phyloP scores from a whole-genome alignment of 2,797 vertebrate genomes.

The Microctenopoma lineatum region DNA sequence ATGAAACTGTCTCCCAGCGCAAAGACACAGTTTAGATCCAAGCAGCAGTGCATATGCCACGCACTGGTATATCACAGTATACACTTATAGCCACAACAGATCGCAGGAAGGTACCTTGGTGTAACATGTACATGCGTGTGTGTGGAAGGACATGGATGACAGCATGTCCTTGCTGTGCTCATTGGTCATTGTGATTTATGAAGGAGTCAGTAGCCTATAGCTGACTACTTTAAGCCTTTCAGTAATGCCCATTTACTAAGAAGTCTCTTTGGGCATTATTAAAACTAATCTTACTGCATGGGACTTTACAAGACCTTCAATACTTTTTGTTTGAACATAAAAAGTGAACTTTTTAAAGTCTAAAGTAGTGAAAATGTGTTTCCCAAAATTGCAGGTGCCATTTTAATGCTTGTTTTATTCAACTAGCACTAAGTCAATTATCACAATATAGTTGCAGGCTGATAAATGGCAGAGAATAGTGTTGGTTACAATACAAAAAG shows the following conservation, averaged over 20 bases:
- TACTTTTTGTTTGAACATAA: too few relatives aligned
- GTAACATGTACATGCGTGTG: neutral
- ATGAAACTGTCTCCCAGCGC: conserved; percentile 41
- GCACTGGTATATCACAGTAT: neutral
- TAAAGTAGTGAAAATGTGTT: too few relatives aligned
- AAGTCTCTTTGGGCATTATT: conserved; percentile 14
- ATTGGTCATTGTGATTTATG: conserved; percentile 53
- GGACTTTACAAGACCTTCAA: too few relatives aligned
- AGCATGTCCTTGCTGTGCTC: conserved; percentile 15
- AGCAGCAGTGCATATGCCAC: neutral
- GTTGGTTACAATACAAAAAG: too few relatives aligned
- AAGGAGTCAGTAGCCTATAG: conserved; percentile 6
- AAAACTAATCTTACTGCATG: too few relatives aligned
- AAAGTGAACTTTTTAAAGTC: too few relatives aligned
- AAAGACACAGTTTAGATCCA: conserved; percentile 21
- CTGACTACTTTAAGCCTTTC: conserved; percentile 43
- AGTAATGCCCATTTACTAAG: conserved; percentile 19
- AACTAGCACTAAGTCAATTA: too few relatives aligned
- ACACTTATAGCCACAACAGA: neutral
- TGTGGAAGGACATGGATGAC: conserved; percentile 13
- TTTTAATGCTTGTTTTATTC: too few relatives aligned
- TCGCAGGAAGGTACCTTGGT: neutral
- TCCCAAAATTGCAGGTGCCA: too few relatives aligned
- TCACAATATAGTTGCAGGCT: too few relatives aligned
- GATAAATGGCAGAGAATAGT: too few relatives aligned